A percentile compares a stretch with the other conserved stretches of the same genome.
Evolutionary conservation across 2,888 invertebrate species (phyloP).

Genomic region (Eueremaeus valkanovi): DNA sequence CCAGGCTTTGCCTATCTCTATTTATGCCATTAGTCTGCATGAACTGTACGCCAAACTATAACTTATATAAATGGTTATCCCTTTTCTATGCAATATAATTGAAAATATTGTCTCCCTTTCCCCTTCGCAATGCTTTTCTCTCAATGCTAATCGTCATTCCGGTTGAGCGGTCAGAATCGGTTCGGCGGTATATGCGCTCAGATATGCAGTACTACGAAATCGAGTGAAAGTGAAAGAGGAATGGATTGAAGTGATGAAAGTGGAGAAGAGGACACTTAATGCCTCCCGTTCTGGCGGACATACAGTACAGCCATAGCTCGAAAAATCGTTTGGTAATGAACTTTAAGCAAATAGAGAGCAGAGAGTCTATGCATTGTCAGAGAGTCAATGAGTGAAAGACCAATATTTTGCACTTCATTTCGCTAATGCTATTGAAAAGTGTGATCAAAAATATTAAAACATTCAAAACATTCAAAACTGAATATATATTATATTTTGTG

Average conservation of each 20-base stretch:
- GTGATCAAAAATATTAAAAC: no score
- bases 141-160: constrained; percentile 24
- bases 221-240: constrained; percentile 18
- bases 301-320: not conserved
- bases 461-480: not conserved
- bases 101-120: constrained; percentile 29
- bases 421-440: not conserved
- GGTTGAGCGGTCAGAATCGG: constrained; percentile 19
- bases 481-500: not conserved
- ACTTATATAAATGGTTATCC: constrained; percentile 28
- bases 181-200: not conserved
- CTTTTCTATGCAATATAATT: constrained; percentile 21
- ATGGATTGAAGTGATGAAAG: not conserved
- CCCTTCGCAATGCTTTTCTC: constrained; percentile 10
- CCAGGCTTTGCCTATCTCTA: not conserved
- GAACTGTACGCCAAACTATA: not conserved
- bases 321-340: constrained; percentile 35
- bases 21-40: constrained; percentile 7
- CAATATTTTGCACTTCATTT: not conserved
- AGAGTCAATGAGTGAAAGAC: not conserved
- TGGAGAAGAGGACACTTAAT: not conserved
- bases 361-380: not conserved
- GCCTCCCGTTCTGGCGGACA: not conserved
- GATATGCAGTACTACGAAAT: constrained; percentile 10
- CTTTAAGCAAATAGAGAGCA: constrained; percentile 8